Percentiles rank a stretch among this genome's conserved stretches.
phyloP scores from a whole-genome alignment of 2,888 invertebrate species.

The Pseudoips prasinana region DNA sequence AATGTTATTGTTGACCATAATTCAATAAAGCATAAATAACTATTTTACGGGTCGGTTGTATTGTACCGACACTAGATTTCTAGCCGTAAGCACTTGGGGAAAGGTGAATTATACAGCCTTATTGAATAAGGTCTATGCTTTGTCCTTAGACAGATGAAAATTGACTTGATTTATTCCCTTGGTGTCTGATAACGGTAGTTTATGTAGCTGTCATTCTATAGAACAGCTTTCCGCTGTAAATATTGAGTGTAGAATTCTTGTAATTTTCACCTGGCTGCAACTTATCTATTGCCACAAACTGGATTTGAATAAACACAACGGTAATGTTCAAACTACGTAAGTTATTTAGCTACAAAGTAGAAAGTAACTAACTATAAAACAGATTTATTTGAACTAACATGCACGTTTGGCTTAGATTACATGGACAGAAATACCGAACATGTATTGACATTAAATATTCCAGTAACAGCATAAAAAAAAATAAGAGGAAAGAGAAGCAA shows the following conservation, averaged over 20 bases:
- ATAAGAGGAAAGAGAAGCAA: too few relatives aligned
- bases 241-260: slow-evolving; percentile 11
- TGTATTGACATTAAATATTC: too few relatives aligned
- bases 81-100: slow-evolving; percentile 41
- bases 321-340: too few relatives aligned
- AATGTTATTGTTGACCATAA: slow-evolving; percentile 2
- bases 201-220: slow-evolving; percentile 20
- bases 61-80: slow-evolving; percentile 40
- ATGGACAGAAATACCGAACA: too few relatives aligned
- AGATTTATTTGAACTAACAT: too few relatives aligned
- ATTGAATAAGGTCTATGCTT: slow-evolving; percentile 36
- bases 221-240: slow-evolving; percentile 18
- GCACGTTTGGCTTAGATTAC: too few relatives aligned
- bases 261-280: slow-evolving; percentile 7
- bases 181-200: slow-evolving; percentile 18
- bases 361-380: too few relatives aligned
- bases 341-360: too few relatives aligned
- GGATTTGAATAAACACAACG: too few relatives aligned
- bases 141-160: slow-evolving; percentile 33
- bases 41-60: slow-evolving; percentile 33
- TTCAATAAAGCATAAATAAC: slow-evolving; percentile 33
- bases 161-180: slow-evolving; percentile 28
- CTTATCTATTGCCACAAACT: too few relatives aligned
- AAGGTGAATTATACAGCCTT: slow-evolving; percentile 43
- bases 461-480: too few relatives aligned